Conservation (phyloP, 2,888 invertebrate genomes). For the Agapetus fuscipes region DNA sequence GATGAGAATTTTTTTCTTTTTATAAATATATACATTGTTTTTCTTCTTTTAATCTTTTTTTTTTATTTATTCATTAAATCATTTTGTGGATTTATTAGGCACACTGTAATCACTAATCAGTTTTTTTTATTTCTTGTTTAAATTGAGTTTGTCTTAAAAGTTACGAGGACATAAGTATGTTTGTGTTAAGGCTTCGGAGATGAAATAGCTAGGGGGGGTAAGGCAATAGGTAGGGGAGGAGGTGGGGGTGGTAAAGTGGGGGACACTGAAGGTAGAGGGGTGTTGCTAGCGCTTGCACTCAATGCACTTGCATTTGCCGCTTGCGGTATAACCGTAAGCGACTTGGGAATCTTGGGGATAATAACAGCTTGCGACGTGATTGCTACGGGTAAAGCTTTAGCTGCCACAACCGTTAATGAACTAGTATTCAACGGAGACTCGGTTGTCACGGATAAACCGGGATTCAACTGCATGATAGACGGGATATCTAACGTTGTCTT, state of each 20-base stretch:
- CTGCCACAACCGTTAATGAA: constrained; percentile 20
- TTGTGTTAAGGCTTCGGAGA: constrained; percentile 18
- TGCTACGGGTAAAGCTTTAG: constrained; percentile 14
- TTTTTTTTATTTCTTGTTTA: constrained; percentile 11
- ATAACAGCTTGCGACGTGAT: constrained; percentile 35
- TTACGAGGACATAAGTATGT: constrained; percentile 17
- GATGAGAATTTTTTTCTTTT: constrained; percentile 12
- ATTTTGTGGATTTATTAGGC: constrained; percentile 18
- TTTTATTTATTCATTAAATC: no score
- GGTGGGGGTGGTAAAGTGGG: no score
- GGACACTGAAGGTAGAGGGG: no score
- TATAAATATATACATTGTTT: constrained; percentile 20
- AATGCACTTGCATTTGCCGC: no score
- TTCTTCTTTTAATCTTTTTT: no score
- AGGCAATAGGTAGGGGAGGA: no score
- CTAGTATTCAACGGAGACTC: constrained; percentile 25
- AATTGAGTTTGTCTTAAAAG: constrained; percentile 8
- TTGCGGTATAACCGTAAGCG: constrained; percentile 71
- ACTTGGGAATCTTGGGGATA: constrained; percentile 72
- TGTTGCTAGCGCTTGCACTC: no score
- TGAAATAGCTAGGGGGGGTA: no score
- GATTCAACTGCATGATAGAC: constrained; percentile 27
- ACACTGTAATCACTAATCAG: constrained; percentile 22
- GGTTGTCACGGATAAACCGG: constrained; percentile 33
- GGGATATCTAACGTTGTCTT: constrained; percentile 7